phyloP scores from a whole-genome alignment of 2,888 invertebrate species.

The Caenorhabditis sulstoni region DNA sequence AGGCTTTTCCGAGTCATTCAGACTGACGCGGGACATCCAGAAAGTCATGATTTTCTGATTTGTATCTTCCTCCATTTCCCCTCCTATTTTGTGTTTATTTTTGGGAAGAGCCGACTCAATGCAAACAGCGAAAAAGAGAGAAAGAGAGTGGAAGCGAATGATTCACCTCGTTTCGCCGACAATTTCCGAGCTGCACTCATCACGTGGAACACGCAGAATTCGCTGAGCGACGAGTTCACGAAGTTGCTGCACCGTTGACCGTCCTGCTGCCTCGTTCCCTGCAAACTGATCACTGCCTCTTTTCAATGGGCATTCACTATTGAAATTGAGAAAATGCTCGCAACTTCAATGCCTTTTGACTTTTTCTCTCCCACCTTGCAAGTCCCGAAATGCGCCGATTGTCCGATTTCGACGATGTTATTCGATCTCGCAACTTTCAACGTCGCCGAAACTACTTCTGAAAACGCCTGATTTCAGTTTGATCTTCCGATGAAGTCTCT shows the following conservation, averaged over 20 bases:
- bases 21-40: too few species aligned
- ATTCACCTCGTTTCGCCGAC: conserved; percentile 62
- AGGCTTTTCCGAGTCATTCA: too few species aligned
- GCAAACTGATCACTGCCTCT: conserved; percentile 2
- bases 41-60: conserved; percentile 5
- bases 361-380: conserved; percentile 67
- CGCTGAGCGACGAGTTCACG: conserved; percentile 72
- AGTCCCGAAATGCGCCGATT: conserved; percentile 72
- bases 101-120: conserved; percentile 10
- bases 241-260: conserved; percentile 71
- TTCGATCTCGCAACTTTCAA: conserved; percentile 72
- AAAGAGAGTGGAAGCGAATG: background rate
- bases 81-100: background rate
- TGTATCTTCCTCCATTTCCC: background rate
- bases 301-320: background rate
- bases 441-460: conserved; percentile 46
- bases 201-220: conserved; percentile 76
- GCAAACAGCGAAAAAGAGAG: conserved; percentile 25
- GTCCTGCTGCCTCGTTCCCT: conserved; percentile 68
- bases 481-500: too few species aligned
- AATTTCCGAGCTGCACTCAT: conserved; percentile 65
- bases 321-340: background rate
- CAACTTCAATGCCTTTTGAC: background rate
- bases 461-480: background rate
- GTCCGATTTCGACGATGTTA: conserved; percentile 77